Conservation (phyloP, 2,888 invertebrate species). For the Agrenia bidenticulata region DNA sequence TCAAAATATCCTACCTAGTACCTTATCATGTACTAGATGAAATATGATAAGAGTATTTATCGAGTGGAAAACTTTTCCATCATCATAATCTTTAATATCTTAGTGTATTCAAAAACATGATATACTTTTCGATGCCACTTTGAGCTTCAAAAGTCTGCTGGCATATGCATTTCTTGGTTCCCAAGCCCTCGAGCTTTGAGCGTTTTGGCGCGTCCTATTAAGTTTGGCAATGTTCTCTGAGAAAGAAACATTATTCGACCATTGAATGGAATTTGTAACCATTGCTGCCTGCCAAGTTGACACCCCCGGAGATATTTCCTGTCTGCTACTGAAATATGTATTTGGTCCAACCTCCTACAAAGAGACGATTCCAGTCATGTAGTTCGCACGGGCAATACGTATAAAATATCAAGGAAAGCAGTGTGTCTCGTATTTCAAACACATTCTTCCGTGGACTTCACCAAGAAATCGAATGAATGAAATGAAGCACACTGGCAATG, state of each 20-base stretch:
- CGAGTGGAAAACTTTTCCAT: too few species aligned
- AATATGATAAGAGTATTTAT: too few species aligned
- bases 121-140: too few species aligned
- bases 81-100: too few species aligned
- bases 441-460: constrained; percentile 3
- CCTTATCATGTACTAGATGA: too few species aligned
- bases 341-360: constrained; percentile 1
- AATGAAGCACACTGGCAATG: not conserved
- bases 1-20: too few species aligned
- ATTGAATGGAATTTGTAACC: constrained; percentile 8
- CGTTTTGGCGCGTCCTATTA: too few species aligned
- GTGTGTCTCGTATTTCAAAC: constrained; percentile 1
- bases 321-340: constrained; percentile 1
- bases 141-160: too few species aligned
- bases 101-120: too few species aligned
- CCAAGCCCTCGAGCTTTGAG: too few species aligned
- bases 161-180: too few species aligned
- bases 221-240: not conserved
- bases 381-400: not conserved
- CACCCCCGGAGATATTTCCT: constrained; percentile 13
- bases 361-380: not conserved
- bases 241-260: constrained; percentile 2
- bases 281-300: constrained; percentile 5
- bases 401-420: constrained; percentile 2
- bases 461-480: constrained; percentile 7